Percentiles rank a stretch among this genome's conserved stretches.
Evolutionary conservation across 1,140 invertebrate species (phyloP).

Genomic region (Xylocopa sonorina): DNA sequence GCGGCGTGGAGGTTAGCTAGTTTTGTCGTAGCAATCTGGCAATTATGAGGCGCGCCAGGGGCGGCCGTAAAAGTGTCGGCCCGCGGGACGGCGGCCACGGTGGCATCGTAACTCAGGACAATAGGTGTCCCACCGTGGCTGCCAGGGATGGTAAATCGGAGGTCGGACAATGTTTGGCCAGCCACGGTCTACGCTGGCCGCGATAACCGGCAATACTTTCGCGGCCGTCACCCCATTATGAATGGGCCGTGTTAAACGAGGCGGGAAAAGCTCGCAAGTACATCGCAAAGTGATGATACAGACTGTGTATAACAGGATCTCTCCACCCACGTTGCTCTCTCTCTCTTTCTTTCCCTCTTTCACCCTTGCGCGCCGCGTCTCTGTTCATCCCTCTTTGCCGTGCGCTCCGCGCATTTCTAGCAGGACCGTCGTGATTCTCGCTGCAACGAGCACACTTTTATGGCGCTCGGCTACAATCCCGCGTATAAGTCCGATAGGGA

Average conservation of each 20-base stretch:
- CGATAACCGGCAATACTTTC: constrained; percentile 68
- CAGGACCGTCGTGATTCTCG: constrained; percentile 4
- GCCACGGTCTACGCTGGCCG: constrained; percentile 41
- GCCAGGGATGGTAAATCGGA: constrained; percentile 51
- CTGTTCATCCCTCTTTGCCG: neutral
- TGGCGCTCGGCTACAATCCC: neutral
- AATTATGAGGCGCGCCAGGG: constrained; percentile 58
- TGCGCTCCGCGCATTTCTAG: neutral
- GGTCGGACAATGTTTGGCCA: constrained; percentile 63
- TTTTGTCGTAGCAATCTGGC: constrained; percentile 66
- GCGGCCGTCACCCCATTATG: constrained; percentile 67
- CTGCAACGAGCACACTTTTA: constrained; percentile 28
- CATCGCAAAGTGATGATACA: constrained; percentile 72
- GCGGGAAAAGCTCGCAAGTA: constrained; percentile 72
- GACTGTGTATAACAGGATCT: constrained; percentile 68
- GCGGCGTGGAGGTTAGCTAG: constrained; percentile 32
- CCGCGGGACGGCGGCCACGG: constrained; percentile 25
- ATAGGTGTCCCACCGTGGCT: constrained; percentile 34
- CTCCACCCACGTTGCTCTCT: constrained; percentile 16
- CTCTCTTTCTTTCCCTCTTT: neutral
- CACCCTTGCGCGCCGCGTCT: neutral
- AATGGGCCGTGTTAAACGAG: constrained; percentile 71
- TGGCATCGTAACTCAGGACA: constrained; percentile 57
- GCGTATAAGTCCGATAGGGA: neutral
- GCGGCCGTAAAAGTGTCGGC: constrained; percentile 52